Evolutionary conservation across 2,888 invertebrate genomes (phyloP), one percentile per base, ranked within the genome.

Genomic region (Pseudococcus jackbeardsleyi): DNA sequence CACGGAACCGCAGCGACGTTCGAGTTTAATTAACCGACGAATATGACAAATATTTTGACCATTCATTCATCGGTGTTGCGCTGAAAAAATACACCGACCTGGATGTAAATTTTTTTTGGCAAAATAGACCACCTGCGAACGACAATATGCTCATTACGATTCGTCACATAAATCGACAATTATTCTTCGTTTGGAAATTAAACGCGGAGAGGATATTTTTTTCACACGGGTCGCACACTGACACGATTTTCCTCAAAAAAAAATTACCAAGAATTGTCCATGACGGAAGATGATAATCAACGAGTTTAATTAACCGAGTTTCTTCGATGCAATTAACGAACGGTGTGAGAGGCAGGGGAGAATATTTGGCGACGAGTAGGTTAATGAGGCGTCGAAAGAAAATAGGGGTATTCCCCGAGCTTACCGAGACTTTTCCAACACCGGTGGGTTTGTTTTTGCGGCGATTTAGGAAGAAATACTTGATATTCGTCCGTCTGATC

Each of bases 261-360:
- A 64, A 64, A 5, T 12, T 5, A 46, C 46, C 2, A 46, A 1
- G 46, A 11, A 64, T 22, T 3, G 7, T 6, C 9, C 33, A 72
- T 15, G 15, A 12, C 68, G 68, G 68, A 72, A 72, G 68, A 72
- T 72, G 15, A 9, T 72, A 72, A 72, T 72, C 68, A 72, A 72
- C 68, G 68, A 33, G 68, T 72, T 72, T 72, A 72, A 72, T 72
- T 72, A 59, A 33, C 33, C 68, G 68, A 72, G 33, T 72, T 72
- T 72, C 33, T 33, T 33, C 26, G 26, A 3, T 3, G 26, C 26
- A 33, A 33, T 33, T 33, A 33, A 72, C 68, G 2, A 64, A 9
- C 33, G 33, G 22, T 22, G 7, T 11, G 7, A 0, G 68, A 72
- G 12, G 4, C 26, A 26, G 12, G 22, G 33, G 68, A 15, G 26